phyloP scores from a whole-genome alignment of 1,140 invertebrate species.

The Drosophila varians region DNA sequence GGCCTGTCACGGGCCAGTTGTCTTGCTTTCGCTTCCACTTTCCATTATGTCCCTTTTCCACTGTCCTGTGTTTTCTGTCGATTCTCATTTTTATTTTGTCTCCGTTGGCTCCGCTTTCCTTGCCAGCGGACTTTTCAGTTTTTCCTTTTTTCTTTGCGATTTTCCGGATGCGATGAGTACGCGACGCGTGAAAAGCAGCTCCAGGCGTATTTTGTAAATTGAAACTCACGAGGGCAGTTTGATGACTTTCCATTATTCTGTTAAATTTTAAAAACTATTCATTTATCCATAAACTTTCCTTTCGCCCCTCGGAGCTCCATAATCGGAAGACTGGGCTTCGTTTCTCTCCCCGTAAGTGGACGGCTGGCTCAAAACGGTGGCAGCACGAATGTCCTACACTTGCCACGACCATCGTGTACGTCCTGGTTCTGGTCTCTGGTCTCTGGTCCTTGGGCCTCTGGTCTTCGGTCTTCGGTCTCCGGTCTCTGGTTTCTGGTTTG shows the following conservation, averaged over 20 bases:
- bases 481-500: constrained; percentile 2
- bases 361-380: constrained; percentile 31
- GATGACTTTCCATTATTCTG: neutral
- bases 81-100: constrained; percentile 27
- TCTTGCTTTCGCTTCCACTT: constrained; percentile 5
- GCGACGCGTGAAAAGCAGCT: constrained; percentile 46
- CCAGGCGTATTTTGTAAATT: constrained; percentile 56
- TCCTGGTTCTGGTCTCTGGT: constrained; percentile 13
- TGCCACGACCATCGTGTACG: neutral
- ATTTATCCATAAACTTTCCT: too few relatives aligned
- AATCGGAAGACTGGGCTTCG: constrained; percentile 1
- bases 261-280: too few relatives aligned
- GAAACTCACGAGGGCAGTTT: constrained; percentile 21
- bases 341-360: constrained; percentile 37
- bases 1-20: constrained; percentile 25
- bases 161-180: constrained; percentile 20
- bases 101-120: neutral
- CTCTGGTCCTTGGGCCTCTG: neutral
- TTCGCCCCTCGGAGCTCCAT: neutral
- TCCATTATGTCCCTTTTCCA: constrained; percentile 1
- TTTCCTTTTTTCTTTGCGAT: constrained; percentile 11
- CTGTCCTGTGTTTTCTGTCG: neutral
- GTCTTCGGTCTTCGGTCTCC: constrained; percentile 3
- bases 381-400: constrained; percentile 11
- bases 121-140: neutral